phyloP scores from a whole-genome alignment of 2,797 vertebrate genomes.

The Euphonia xanthogaster region DNA sequence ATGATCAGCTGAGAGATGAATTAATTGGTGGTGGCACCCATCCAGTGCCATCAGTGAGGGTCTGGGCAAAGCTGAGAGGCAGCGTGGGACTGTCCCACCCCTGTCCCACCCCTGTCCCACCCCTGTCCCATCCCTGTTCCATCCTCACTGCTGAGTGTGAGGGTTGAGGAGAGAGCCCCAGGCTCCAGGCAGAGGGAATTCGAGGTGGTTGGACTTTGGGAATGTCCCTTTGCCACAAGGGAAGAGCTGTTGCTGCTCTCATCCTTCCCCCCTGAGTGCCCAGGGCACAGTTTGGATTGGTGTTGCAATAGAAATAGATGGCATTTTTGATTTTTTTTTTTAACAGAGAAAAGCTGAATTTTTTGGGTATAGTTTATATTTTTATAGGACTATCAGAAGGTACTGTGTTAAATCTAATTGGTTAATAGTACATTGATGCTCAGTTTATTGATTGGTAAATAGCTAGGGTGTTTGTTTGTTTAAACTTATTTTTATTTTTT shows the following conservation, averaged over 20 bases:
- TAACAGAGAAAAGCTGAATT: neutral
- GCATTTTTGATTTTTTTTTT: neutral
- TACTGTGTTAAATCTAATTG: neutral
- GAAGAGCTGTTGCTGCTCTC: neutral
- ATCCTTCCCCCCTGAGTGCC: rapidly evolving
- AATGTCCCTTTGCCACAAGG: neutral
- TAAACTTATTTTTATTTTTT: neutral
- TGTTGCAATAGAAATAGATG: neutral
- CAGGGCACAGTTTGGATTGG: neutral
- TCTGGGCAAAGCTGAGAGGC: neutral
- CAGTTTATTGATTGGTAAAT: neutral
- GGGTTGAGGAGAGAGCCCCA: no score
- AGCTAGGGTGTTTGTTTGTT: neutral
- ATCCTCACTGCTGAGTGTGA: rapidly evolving
- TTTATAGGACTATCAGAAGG: neutral
- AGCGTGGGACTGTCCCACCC: rapidly evolving
- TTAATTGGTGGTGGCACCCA: no score
- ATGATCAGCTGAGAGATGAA: neutral
- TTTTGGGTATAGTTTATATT: neutral
- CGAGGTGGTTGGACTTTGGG: neutral
- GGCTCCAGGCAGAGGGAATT: neutral
- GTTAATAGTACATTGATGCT: neutral
- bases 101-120: neutral
- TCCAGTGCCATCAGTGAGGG: rapidly evolving
- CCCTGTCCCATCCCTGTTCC: neutral